Base-by-base conservation (phyloP, 53 echinoderm and acorn worm species). In the Actinopyga echinites region DNA sequence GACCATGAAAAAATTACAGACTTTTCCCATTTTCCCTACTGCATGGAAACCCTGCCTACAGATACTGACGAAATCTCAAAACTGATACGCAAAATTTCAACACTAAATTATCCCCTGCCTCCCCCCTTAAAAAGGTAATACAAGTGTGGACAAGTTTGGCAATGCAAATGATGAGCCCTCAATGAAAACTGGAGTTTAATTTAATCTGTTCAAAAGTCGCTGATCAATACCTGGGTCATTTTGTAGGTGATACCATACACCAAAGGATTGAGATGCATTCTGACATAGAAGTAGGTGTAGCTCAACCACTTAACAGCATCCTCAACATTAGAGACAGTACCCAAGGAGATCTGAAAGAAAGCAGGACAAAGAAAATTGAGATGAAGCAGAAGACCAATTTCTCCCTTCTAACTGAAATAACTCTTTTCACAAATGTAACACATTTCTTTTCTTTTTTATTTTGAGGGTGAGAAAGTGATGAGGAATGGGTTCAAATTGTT, bases 201-300 rank as follows among this genome's bases (percentile, higher is more conserved):
- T n/a, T n/a, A 49, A 49, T 15, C 49, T 15, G 2, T 13, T 44
- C 44, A 2, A 7, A 40, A 40, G 7, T 40, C 10, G 8, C 9
- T 49, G 24, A 34, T 74, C 26, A 87, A 36, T 85, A 95, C 96
- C 91, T 91, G 92, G 23, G 77, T 74, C 38, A 56, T 83, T 86
- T 96, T 91, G 73, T 90, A 93, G 82, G 80, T 96, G 82, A 96
- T 67, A 40, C 93, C 96, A 74, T 96, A 96, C 11, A 86, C 93
- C 86, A 93, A 63, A 9, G 96, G 96, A 82, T 96, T 96, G 13
- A 91, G 88, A 53, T 91, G 90, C 96, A 96, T 96, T 69, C 93
- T 82, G 56, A 93, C 93, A 75, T 89, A 93, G 37, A 96, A 90
- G 65, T 89, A 93, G 2, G 96, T 93, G 74, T 96, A 96, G 44